Percentiles rank a stretch among this genome's conserved stretches.
These are phyloP conservation scores for Arctia plantaginis DNA, from an alignment of 2,888 invertebrate genomes.

Conservation along the genomic window DNA sequence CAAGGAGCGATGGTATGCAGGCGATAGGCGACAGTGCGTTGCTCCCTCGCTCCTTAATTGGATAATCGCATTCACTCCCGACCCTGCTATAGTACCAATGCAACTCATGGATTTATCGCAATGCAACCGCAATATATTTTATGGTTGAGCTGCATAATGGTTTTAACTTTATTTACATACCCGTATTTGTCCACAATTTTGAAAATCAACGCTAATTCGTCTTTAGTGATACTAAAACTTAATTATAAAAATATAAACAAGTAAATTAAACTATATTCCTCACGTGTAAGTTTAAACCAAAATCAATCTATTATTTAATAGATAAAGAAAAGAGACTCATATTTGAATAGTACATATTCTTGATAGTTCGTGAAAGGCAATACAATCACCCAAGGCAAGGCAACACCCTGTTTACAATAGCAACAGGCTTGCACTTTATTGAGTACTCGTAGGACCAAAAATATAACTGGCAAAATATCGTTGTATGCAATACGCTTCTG, in stretches of 20 bases:
- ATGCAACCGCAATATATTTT: background rate
- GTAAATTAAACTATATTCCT: background rate
- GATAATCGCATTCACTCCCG: slow-evolving; percentile 59
- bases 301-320: background rate
- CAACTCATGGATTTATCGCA: slow-evolving; percentile 26
- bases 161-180: background rate
- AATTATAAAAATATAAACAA: background rate
- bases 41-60: slow-evolving; percentile 61
- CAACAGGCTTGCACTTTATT: too few relatives aligned
- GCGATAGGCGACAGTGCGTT: slow-evolving; percentile 47
- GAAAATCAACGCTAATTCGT: too few relatives aligned
- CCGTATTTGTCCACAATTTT: too few relatives aligned
- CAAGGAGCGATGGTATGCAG: slow-evolving; percentile 29
- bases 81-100: slow-evolving; percentile 38
- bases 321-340: background rate
- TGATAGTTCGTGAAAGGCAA: too few relatives aligned
- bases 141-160: background rate
- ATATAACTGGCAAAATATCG: too few relatives aligned
- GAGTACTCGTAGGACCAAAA: too few relatives aligned
- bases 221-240: background rate
- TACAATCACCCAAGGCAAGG: too few relatives aligned
- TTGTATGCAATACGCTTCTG: too few relatives aligned
- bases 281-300: background rate
- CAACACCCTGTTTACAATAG: too few relatives aligned
- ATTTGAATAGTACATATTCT: background rate